Conservation (phyloP, 1,140 invertebrate genomes). For the Bombus confusus region DNA sequence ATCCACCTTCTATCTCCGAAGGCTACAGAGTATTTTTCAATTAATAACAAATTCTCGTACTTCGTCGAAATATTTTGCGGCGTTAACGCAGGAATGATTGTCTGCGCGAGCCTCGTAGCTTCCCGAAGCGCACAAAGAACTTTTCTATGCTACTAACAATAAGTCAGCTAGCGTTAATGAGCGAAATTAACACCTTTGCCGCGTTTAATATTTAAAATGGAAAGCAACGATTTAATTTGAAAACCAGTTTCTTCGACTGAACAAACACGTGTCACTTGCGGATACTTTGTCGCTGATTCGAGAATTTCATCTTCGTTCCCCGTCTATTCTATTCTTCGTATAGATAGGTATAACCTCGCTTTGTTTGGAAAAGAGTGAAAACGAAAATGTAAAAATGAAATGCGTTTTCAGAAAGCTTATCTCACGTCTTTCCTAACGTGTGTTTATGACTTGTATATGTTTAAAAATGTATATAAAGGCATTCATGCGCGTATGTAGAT, state of each 20-base stretch:
- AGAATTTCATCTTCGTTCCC: background rate
- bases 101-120: background rate
- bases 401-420: background rate
- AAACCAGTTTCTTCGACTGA: conserved; percentile 16
- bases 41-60: background rate
- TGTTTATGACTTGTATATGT: conserved; percentile 13
- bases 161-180: conserved; percentile 36
- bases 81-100: background rate
- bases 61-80: background rate
- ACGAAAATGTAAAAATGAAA: background rate
- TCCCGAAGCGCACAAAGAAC: background rate
- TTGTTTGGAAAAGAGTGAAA: background rate
- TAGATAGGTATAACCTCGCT: no score
- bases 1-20: background rate
- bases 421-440: background rate
- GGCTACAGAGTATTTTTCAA: background rate
- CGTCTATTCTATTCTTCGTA: background rate
- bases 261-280: conserved; percentile 10
- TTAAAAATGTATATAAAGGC: background rate
- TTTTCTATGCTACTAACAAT: conserved; percentile 24
- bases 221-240: conserved; percentile 30
- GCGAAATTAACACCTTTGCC: conserved; percentile 9
- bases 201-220: conserved; percentile 26
- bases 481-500: background rate
- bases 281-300: background rate